These are phyloP conservation scores for Eledone cirrhosa DNA, from an alignment of 2,888 invertebrate species.

Conservation along the genomic window DNA sequence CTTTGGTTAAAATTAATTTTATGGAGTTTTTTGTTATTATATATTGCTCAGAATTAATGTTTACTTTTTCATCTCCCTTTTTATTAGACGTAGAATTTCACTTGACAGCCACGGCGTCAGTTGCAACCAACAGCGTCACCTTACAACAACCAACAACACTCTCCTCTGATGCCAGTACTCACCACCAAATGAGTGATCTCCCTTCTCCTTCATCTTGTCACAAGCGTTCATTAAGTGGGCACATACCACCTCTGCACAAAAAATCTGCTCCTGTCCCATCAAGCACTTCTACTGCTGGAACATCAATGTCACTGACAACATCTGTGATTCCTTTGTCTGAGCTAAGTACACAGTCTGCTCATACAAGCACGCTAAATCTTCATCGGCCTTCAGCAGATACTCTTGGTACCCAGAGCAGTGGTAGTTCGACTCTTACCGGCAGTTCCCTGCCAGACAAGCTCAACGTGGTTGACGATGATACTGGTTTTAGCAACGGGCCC, in stretches of 20 bases:
- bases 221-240: conserved; percentile 17
- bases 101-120: background rate
- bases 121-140: background rate
- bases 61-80: conserved; percentile 26
- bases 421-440: conserved; percentile 22
- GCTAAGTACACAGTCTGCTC: background rate
- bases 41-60: conserved; percentile 18
- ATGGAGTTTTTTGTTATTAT: background rate
- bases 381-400: conserved; percentile 13
- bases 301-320: background rate
- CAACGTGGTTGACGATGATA: conserved; percentile 15
- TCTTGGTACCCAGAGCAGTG: conserved; percentile 1
- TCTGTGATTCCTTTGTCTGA: conserved; percentile 16
- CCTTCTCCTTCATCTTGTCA: conserved; percentile 18
- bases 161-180: conserved; percentile 18
- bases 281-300: background rate
- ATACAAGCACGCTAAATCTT: background rate
- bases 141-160: conserved; percentile 5
- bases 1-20: too few relatives aligned
- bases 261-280: background rate
- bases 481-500: background rate
- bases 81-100: conserved; percentile 26
- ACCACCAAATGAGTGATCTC: conserved; percentile 27
- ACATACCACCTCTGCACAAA: background rate
- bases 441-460: conserved; percentile 17